Base-by-base conservation (phyloP, 2,888 invertebrate species). In the Melinaea menophilus region DNA sequence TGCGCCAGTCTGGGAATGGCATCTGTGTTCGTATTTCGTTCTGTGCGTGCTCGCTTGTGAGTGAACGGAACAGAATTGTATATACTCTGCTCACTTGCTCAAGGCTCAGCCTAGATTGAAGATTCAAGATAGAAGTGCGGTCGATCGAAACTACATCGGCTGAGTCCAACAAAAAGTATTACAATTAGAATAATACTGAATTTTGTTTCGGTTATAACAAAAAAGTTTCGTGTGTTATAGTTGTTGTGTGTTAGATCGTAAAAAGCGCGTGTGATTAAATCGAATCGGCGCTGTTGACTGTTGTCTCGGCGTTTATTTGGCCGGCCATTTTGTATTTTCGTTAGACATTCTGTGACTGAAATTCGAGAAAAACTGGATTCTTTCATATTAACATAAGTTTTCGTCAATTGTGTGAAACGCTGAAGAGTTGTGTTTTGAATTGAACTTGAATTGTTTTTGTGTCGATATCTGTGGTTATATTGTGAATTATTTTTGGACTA, bases 281-380 rank as follows among this genome's bases (percentile, higher is more conserved):
- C 47, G 62, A 58, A 59, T 56, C 41, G 58, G 68, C 69, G 71
- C 74, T 51, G 51, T 66, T 62, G 54, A 72, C 73, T 79, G 68
- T 66, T 62, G 54, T 63, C 54, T 63, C 66, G 63, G 67, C 70
- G 65, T 71, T 74, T 74, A 74, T 84, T 81, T 78, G 73, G 77
- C 77, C 88, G 83, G 89, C 89, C 89, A 89, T 89, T 83, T 89
- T 89, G 88, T 83, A 82, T 85, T 83, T 85, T 83, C 75, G 69
- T 72, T 71, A 77, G 73, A 69, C 67, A 62, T 34, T 65, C 62
- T 65, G 65, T 77, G 80, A 78, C 76, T 79, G 79, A 78, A 79
- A 75, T 79, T 78, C 74, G 80, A 79, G 80, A 78, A 84, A 84
- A 85, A 80, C 77, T 78, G 76, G 71, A 72, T 68, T 70, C 77